Evolutionary conservation across 1,140 invertebrate species (phyloP).

Genomic region (Alviniconcha marisindica): DNA sequence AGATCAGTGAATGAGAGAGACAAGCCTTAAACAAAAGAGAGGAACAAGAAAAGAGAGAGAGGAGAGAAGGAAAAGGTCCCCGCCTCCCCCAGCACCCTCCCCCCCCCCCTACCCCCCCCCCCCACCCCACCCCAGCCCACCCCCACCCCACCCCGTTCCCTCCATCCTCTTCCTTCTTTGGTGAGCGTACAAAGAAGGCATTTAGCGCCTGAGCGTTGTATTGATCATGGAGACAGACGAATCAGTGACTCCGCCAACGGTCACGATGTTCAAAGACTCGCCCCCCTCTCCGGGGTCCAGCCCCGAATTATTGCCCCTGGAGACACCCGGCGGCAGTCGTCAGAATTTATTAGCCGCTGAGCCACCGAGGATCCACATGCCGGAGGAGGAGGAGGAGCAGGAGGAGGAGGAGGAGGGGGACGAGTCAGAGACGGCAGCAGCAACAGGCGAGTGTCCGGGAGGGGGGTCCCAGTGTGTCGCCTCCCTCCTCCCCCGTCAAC

Average conservation of each 20-base stretch:
- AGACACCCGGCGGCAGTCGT: neutral
- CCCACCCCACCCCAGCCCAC: neutral
- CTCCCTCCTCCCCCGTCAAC: neutral
- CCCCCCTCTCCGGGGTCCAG: neutral
- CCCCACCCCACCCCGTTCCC: neutral
- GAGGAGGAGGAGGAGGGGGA: neutral
- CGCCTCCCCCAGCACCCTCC: neutral
- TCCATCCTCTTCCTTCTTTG: neutral
- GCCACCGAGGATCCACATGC: neutral
- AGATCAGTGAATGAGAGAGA: too few relatives aligned
- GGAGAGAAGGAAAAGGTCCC: neutral
- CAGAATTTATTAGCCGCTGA: neutral
- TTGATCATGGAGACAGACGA: neutral
- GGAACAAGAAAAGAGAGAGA: neutral
- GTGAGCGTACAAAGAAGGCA: neutral
- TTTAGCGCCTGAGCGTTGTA: too few relatives aligned
- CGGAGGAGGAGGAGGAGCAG: neutral
- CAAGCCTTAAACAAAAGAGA: too few relatives aligned
- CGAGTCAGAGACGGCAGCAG: too few relatives aligned
- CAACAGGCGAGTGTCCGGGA: neutral
- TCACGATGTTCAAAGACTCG: neutral
- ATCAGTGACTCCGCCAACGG: neutral
- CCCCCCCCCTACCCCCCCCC: neutral
- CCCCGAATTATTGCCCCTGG: neutral
- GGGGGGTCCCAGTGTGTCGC: neutral